These are phyloP conservation scores for Trichosurus vulpecula DNA, from an alignment of 2,797 vertebrate genomes.

Conservation along the genomic window DNA sequence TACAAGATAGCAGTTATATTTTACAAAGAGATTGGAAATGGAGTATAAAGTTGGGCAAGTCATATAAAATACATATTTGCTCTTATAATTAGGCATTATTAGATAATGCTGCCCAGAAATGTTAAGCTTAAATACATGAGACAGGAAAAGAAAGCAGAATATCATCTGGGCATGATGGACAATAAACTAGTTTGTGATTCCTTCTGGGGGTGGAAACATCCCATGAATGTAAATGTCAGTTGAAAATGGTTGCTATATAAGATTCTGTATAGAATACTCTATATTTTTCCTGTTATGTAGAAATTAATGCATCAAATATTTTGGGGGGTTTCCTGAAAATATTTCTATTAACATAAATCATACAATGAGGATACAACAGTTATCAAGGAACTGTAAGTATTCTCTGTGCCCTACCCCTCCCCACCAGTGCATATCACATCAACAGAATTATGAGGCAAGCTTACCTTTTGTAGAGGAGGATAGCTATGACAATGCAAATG, in stretches of 20 bases:
- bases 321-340: neutral
- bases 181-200: neutral
- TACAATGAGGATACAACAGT: neutral
- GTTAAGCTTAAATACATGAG: neutral
- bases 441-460: slow-evolving; percentile 70
- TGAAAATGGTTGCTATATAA: neutral
- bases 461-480: slow-evolving; percentile 99
- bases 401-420: neutral
- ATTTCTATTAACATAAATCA: slow-evolving; percentile 21
- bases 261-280: neutral
- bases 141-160: neutral
- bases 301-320: neutral
- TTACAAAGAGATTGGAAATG: neutral
- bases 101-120: neutral
- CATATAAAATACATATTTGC: neutral
- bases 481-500: slow-evolving; percentile 99
- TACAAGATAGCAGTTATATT: neutral
- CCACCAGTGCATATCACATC: neutral
- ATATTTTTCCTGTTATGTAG: neutral
- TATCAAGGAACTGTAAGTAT: neutral
- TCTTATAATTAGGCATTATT: neutral
- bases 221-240: neutral
- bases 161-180: neutral
- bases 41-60: slow-evolving; percentile 1
- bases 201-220: neutral